Evolutionary conservation across 2,113 vertebrate genomes (phyloP), one percentile per base, ranked within the genome.

Genomic region (Pelvicachromis taeniatus): DNA sequence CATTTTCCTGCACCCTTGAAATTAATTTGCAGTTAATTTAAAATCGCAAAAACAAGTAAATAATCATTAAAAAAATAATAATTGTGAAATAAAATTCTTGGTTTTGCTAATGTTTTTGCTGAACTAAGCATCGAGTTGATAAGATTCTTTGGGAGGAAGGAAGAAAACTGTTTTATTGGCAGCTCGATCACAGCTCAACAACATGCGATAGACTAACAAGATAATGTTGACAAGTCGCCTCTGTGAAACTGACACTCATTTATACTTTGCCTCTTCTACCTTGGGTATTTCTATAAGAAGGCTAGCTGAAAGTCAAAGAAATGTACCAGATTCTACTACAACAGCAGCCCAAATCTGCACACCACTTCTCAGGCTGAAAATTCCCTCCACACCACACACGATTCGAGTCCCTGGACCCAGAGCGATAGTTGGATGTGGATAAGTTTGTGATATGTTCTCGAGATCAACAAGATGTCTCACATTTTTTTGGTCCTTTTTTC

Each of bases 131-230:
- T 35, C 54, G 70, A 13, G 19, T 11, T 13, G 0, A 78, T n/a
- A 33, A 85, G 89, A 61, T 31, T 45, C 5, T 33, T 80, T 86
- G 48, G 77, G 11, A 83, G 48, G 42, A 73, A 6, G 21, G 7
- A 33, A 26, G 31, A 63, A 84, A 83, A 85, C 48, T 4, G 1
- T 61, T 59, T 61, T 48, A 73, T 4, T 17, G 14, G 21, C 33
- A 52, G 29, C 19, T 87, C 80, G 0, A 86, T 52, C 65, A 29
- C 54, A 65, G 75, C 16, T 61, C 6, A 4, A 52, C 54, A 78
- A 29, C 2, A 4, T 56, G 38, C 12, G 7, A 81, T 35, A 17
- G 75, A 70, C 8, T 3, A 63, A 84, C 40, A 54, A 14, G 14
- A 70, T 70, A 56, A 52, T 13, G 2, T 19, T 5, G 31, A 83